Percentiles rank a stretch among this genome's conserved stretches.
Conservation (phyloP, 2,797 vertebrate species). For the Acipenser transmontanus region DNA sequence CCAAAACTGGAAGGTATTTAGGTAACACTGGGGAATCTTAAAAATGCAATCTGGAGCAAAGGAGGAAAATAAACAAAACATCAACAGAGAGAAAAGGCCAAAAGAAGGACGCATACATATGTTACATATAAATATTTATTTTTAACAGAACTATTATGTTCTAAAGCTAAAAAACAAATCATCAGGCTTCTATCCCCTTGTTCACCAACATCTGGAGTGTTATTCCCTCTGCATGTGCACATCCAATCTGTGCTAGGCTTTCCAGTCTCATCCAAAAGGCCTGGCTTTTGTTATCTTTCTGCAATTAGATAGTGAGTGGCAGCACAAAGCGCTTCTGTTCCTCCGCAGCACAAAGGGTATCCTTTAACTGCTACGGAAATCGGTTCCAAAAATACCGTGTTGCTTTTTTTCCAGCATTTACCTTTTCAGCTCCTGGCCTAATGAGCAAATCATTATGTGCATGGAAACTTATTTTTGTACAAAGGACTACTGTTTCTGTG, state of each 20-base stretch:
- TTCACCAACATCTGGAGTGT: background rate
- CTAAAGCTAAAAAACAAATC: no score
- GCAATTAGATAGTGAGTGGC: background rate
- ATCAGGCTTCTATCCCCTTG: background rate
- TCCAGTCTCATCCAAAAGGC: background rate
- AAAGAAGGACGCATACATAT: no score
- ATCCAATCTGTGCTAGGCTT: background rate
- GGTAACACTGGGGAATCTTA: no score
- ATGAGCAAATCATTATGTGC: conserved; percentile 1
- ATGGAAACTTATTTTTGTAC: background rate
- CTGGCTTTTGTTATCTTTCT: conserved; percentile 1
- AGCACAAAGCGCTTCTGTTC: background rate
- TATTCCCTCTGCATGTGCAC: background rate
- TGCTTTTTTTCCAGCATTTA: background rate
- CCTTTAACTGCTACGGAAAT: background rate
- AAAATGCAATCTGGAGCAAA: no score
- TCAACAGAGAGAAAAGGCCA: no score
- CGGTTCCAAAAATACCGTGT: background rate
- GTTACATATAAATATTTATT: no score
- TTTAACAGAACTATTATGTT: no score
- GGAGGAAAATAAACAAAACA: no score
- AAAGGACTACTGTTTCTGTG: conserved; percentile 1
- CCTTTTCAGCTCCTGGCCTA: background rate
- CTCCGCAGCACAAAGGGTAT: background rate
- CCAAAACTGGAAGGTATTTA: conserved; percentile 17